These are phyloP conservation scores for Chrysodeixis includens DNA, from an alignment of 2,888 invertebrate species.

Conservation along the genomic window DNA sequence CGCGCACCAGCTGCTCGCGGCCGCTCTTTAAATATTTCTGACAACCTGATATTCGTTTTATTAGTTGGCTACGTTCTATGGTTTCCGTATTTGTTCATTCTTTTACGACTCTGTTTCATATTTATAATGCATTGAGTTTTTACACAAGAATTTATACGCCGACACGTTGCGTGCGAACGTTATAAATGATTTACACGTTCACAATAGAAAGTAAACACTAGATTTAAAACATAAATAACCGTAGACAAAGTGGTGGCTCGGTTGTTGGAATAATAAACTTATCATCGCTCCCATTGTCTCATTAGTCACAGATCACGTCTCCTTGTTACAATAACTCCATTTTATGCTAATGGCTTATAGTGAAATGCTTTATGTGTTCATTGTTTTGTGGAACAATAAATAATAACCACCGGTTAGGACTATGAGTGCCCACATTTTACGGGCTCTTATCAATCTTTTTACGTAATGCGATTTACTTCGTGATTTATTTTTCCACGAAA, in stretches of 20 bases:
- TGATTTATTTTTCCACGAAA: slow-evolving; percentile 65
- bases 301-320: slow-evolving; percentile 64
- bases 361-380: slow-evolving; percentile 84
- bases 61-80: slow-evolving; percentile 39
- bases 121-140: slow-evolving; percentile 36
- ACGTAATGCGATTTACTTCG: slow-evolving; percentile 33
- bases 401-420: slow-evolving; percentile 66
- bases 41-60: slow-evolving; percentile 65
- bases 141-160: slow-evolving; percentile 40
- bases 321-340: slow-evolving; percentile 66
- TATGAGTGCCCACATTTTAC: slow-evolving; percentile 47
- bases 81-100: slow-evolving; percentile 46
- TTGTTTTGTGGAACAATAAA: slow-evolving; percentile 83
- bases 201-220: slow-evolving; percentile 50
- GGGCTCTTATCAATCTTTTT: slow-evolving; percentile 54
- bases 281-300: slow-evolving; percentile 54
- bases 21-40: slow-evolving; percentile 73
- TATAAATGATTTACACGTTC: slow-evolving; percentile 49
- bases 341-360: slow-evolving; percentile 82
- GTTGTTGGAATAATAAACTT: slow-evolving; percentile 48
- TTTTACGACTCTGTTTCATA: slow-evolving; percentile 47
- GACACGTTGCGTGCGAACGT: slow-evolving; percentile 50
- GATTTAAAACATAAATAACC: slow-evolving; percentile 47
- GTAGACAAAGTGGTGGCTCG: slow-evolving; percentile 46
- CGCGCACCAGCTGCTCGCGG: slow-evolving; percentile 66